These are phyloP conservation scores for Idaea biselata DNA, from an alignment of 2,888 invertebrate species.

Conservation along the genomic window DNA sequence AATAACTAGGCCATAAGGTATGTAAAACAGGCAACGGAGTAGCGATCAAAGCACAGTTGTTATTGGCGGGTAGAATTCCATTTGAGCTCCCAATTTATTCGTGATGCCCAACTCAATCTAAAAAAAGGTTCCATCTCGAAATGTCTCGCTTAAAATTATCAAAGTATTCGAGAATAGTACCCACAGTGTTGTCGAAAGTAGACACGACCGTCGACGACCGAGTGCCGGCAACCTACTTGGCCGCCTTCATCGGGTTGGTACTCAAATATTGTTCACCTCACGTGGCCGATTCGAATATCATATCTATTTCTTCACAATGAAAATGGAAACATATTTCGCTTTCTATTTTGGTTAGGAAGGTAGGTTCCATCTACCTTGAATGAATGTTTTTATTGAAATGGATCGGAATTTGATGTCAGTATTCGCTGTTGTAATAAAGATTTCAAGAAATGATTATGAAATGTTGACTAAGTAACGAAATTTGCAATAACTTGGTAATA, in stretches of 20 bases:
- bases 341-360: too few relatives aligned
- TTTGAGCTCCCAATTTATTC: slow-evolving; percentile 2
- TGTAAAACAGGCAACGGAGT: neutral
- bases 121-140: slow-evolving; percentile 33
- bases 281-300: neutral
- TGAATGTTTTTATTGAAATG: neutral
- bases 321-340: neutral
- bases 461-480: too few relatives aligned
- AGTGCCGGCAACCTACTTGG: slow-evolving; percentile 67
- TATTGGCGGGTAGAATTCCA: too few relatives aligned
- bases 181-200: slow-evolving; percentile 9
- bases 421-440: too few relatives aligned
- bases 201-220: slow-evolving; percentile 30
- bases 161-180: slow-evolving; percentile 42
- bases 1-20: neutral
- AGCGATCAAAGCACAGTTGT: neutral
- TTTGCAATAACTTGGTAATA: too few relatives aligned
- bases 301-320: neutral
- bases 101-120: slow-evolving; percentile 2
- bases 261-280: neutral
- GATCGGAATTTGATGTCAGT: neutral
- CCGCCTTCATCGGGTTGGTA: slow-evolving; percentile 31
- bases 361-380: too few relatives aligned
- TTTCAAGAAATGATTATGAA: too few relatives aligned
- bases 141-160: neutral